Base-by-base conservation (phyloP, 1,140 invertebrate species). In the Mamestra configurata region DNA sequence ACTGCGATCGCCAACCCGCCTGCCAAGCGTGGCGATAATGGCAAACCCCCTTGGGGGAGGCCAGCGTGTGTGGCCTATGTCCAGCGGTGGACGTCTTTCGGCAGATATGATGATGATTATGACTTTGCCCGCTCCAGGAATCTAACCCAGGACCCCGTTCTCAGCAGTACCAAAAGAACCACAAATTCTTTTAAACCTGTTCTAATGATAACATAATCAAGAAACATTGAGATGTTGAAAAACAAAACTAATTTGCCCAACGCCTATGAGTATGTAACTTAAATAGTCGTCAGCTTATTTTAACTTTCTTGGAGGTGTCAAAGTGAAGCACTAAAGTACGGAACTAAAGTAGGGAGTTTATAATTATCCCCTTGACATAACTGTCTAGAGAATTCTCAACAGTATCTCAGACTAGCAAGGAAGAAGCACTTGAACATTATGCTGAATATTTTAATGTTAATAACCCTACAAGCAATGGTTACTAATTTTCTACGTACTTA, bases 371-470 rank as follows among this genome's bases (percentile, higher is more conserved):
- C 24, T 55, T 31, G 24, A 15, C 27, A n/a, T 59, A 59, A 59
- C 55, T 49, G 5, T 59, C 24, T 59, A 31, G 55, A 31, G 27
- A 31, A 59, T 59, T 59, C 24, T 57, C 4, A 55, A 57, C 55
- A 15, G 55, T 57, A 27, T 27, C 55, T 31, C 59, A 64, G 15
- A 27, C n/a, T 35, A 18, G 27, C 11, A n/a, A 3, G 22, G n/a
- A 15, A 15, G 57, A 61, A 64, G 59, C 59, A 37, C 59, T 64
- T 20, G 27, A 64, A 64, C 59, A 37, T 37, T 64, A 64, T 64
- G 6, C 59, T 64, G 59, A 64, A 64, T 64, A 64, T 35, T 64
- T 37, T 18, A 64, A 64, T 64, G n/a, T 37, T 64, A 64, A 64
- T 35, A 35, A 64, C 59, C 7, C 0, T 10, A 31, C 20, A 22